Percentiles rank a stretch among this genome's conserved stretches.
Conservation (phyloP, 2,113 vertebrate species). For the Ailurus styani region DNA sequence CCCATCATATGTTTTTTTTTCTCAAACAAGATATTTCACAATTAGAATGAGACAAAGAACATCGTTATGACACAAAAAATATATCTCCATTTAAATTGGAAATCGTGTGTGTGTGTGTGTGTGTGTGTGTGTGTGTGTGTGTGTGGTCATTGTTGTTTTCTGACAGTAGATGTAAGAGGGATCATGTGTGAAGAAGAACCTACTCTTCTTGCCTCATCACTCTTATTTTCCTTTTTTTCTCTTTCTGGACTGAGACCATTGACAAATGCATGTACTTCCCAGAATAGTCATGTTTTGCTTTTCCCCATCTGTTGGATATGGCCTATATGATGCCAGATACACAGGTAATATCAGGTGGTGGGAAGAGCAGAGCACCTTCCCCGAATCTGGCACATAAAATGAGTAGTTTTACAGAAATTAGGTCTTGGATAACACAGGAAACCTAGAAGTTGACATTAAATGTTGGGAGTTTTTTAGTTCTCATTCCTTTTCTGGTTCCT, state of each 20-base stretch:
- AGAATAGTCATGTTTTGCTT: neutral
- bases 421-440: neutral
- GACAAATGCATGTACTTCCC: neutral
- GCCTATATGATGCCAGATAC: no score
- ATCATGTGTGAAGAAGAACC: neutral
- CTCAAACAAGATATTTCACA: neutral
- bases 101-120: neutral
- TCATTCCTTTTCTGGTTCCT: neutral
- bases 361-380: neutral
- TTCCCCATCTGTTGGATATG: neutral
- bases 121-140: neutral
- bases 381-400: neutral
- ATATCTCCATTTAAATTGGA: neutral
- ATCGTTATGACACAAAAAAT: neutral
- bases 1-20: neutral
- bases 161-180: neutral
- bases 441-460: neutral
- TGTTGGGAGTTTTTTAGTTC: neutral
- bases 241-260: neutral
- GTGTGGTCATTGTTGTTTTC: neutral
- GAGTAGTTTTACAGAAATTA: neutral
- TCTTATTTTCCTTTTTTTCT: neutral
- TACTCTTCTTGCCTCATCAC: neutral
- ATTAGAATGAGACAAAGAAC: neutral
- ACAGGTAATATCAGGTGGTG: neutral